phyloP scores from a whole-genome alignment of 2,797 vertebrate species.

The Menidia menidia region DNA sequence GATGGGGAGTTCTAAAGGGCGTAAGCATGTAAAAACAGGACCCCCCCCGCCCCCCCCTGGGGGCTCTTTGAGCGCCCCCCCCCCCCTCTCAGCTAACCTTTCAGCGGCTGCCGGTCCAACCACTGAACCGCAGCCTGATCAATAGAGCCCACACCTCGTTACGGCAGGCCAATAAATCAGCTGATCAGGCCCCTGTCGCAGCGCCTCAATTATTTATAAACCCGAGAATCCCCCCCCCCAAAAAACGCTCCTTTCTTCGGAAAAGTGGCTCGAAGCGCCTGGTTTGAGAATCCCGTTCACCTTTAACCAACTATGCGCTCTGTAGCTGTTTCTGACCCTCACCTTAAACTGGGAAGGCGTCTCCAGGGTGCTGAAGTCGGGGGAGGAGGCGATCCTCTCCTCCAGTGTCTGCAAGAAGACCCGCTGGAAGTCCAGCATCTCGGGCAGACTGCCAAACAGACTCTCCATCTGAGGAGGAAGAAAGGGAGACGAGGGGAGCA shows the following conservation, averaged over 20 bases:
- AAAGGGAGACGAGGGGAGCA: not conserved
- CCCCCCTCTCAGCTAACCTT: conserved; percentile 39
- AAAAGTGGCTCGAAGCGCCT: conserved; percentile 16
- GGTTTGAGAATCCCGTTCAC: conserved; percentile 18
- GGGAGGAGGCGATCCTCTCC: conserved; percentile 91
- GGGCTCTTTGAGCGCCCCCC: conserved; percentile 18
- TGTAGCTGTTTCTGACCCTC: conserved; percentile 14
- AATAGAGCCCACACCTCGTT: conserved; percentile 63
- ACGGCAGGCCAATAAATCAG: conserved; percentile 61
- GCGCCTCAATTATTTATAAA: conserved; percentile 57
- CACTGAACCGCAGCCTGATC: conserved; percentile 57
- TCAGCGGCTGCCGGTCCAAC: conserved; percentile 55
- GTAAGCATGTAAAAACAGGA: conserved; percentile 60
- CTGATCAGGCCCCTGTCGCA: conserved; percentile 35
- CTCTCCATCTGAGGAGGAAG: conserved; percentile 90
- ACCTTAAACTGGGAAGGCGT: conserved; percentile 95
- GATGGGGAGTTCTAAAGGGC: conserved; percentile 40
- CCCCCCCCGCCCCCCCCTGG: conserved; percentile 40
- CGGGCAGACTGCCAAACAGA: conserved; percentile 95
- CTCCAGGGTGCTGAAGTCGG: conserved; percentile 91
- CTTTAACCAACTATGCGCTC: conserved; percentile 30
- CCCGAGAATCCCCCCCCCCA: conserved; percentile 14
- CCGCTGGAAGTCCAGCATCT: conserved; percentile 98
- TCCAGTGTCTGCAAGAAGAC: conserved; percentile 97
- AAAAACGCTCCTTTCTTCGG: conserved; percentile 20